Percentiles rank a stretch among this genome's conserved stretches.
phyloP scores from a whole-genome alignment of 2,797 vertebrate species.

The Gymnothorax reevesii region DNA sequence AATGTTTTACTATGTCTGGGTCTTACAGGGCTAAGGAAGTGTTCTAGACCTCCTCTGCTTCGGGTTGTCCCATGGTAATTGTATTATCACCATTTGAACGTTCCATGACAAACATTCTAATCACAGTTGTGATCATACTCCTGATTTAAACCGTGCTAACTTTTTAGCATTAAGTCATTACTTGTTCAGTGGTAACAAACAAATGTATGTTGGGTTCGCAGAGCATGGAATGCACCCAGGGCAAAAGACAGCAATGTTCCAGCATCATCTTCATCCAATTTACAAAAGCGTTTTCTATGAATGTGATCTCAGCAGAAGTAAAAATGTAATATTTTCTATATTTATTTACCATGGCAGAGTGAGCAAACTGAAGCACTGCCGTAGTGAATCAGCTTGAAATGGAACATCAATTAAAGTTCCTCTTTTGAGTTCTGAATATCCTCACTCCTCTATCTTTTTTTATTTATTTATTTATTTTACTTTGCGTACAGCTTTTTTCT shows the following conservation, averaged over 20 bases:
- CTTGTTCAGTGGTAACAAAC: not conserved
- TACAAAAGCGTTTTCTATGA: not conserved
- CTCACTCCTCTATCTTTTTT: not conserved
- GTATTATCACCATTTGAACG: too few relatives aligned
- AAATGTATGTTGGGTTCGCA: not conserved
- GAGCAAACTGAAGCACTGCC: constrained; percentile 5
- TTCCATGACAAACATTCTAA: too few relatives aligned
- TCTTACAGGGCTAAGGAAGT: too few relatives aligned
- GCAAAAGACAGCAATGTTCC: not conserved
- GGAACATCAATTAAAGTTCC: not conserved
- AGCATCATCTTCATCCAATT: not conserved
- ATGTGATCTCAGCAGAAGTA: not conserved
- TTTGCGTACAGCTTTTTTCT: not conserved
- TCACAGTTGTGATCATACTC: too few relatives aligned
- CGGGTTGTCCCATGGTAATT: too few relatives aligned
- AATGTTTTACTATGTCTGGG: too few relatives aligned
- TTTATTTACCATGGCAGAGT: not conserved
- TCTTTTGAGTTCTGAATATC: not conserved
- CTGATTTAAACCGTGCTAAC: not conserved
- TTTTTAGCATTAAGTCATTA: not conserved
- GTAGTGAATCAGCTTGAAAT: not conserved
- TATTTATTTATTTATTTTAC: not conserved
- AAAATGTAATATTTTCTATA: not conserved
- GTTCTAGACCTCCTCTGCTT: too few relatives aligned
- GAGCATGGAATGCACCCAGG: not conserved